Conservation (phyloP, 1,140 invertebrate species). For the Meloidogyne floridensis region DNA sequence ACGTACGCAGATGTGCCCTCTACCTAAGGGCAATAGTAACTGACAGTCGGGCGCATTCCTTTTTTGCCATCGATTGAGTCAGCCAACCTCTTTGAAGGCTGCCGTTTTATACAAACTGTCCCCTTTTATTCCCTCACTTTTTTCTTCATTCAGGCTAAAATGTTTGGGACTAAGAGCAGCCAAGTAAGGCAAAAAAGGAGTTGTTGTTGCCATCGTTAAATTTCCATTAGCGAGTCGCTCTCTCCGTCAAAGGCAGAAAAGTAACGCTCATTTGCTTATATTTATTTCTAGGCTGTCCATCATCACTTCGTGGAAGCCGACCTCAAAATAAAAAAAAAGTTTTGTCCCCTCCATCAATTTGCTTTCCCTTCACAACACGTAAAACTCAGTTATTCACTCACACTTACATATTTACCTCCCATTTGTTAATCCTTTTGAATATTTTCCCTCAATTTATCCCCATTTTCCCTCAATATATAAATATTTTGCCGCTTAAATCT, state of each 20-base stretch:
- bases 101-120: neutral
- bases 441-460: neutral
- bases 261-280: neutral
- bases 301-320: neutral
- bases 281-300: neutral
- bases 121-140: neutral
- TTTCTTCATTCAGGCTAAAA: slow-evolving; percentile 6
- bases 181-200: neutral
- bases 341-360: neutral
- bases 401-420: neutral
- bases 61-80: slow-evolving; percentile 3
- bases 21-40: neutral
- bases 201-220: neutral
- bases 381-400: neutral
- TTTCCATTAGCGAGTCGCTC: neutral
- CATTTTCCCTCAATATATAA: slow-evolving; percentile 7
- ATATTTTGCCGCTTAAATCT: neutral
- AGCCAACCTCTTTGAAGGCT: neutral
- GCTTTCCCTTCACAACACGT: neutral
- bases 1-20: neutral
- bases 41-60: neutral
- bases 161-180: neutral
- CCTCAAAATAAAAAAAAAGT: neutral
- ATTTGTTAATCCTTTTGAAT: neutral
- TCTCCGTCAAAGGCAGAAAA: neutral